These are phyloP conservation scores for Cololabis saira DNA, from an alignment of 2,113 vertebrate genomes.

Conservation along the genomic window DNA sequence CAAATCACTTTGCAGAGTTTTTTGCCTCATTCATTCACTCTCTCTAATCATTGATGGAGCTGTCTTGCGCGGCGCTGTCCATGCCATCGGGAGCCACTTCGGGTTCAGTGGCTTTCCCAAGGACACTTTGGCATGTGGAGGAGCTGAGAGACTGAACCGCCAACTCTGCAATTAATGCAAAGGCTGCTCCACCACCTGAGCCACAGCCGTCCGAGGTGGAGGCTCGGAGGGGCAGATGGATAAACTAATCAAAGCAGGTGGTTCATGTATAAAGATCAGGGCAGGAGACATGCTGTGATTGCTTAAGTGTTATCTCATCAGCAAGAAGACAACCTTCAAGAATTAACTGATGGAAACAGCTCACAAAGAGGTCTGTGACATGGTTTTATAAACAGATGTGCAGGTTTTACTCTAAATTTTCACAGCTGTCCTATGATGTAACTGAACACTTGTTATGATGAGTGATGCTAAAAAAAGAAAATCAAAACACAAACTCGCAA, in stretches of 20 bases:
- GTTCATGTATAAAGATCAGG: neutral
- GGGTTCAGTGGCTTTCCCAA: neutral
- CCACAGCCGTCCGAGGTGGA: constrained; percentile 5
- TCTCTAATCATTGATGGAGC: neutral
- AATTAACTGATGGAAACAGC: neutral
- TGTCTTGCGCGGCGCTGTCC: neutral
- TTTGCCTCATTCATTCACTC: no score
- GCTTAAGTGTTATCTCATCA: neutral
- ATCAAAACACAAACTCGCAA: constrained; percentile 33
- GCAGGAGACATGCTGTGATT: neutral
- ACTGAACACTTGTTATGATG: constrained; percentile 27
- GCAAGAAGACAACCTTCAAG: neutral
- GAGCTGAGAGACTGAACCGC: neutral
- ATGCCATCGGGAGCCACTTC: neutral
- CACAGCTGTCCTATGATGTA: constrained; percentile 37
- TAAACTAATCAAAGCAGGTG: constrained; percentile 20
- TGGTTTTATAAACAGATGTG: constrained; percentile 1
- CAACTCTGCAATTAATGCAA: constrained; percentile 8
- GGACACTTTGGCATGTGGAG: constrained; percentile 9
- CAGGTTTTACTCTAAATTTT: constrained; percentile 5
- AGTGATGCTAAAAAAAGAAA: constrained; percentile 12
- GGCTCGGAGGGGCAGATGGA: constrained; percentile 1
- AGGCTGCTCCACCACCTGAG: constrained; percentile 23
- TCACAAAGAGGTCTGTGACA: neutral
- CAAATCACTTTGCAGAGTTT: no score